phyloP scores from a whole-genome alignment of 2,113 vertebrate genomes.

The Sapajus apella region DNA sequence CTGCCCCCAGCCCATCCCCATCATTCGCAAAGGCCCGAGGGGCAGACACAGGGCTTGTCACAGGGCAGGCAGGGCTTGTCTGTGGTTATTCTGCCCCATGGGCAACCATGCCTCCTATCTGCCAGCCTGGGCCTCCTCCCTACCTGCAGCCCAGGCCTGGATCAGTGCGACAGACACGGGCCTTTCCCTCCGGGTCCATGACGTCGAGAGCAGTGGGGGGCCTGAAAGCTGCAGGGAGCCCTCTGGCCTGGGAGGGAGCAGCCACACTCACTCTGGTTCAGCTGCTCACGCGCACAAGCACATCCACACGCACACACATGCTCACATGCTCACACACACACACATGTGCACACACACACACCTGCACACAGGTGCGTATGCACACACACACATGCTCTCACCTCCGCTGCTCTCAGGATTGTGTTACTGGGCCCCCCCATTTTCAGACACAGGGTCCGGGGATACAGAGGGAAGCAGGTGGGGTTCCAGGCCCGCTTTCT shows the following conservation, averaged over 20 bases:
- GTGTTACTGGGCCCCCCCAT: background rate
- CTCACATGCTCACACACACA: rapidly evolving
- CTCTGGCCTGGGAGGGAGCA: background rate
- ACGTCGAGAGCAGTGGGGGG: background rate
- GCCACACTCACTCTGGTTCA: background rate
- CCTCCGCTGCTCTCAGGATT: background rate
- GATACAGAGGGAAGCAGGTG: background rate
- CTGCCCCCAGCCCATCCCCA: background rate
- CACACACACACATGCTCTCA: background rate
- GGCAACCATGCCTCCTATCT: background rate
- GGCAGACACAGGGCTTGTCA: background rate
- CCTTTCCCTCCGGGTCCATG: background rate
- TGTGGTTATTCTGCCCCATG: background rate
- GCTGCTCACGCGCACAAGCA: background rate
- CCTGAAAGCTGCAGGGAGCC: background rate
- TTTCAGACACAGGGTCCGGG: background rate
- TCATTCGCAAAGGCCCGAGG: background rate
- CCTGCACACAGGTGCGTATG: rapidly evolving
- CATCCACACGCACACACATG: rapidly evolving
- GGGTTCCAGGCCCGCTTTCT: background rate
- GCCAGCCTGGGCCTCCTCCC: background rate
- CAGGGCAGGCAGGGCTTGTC: background rate
- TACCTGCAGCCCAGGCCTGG: background rate
- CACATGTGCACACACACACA: rapidly evolving
- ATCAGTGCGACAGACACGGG: background rate